These are phyloP conservation scores for Hippocampus comes DNA, from an alignment of 2,113 vertebrate genomes.

Conservation along the genomic window DNA sequence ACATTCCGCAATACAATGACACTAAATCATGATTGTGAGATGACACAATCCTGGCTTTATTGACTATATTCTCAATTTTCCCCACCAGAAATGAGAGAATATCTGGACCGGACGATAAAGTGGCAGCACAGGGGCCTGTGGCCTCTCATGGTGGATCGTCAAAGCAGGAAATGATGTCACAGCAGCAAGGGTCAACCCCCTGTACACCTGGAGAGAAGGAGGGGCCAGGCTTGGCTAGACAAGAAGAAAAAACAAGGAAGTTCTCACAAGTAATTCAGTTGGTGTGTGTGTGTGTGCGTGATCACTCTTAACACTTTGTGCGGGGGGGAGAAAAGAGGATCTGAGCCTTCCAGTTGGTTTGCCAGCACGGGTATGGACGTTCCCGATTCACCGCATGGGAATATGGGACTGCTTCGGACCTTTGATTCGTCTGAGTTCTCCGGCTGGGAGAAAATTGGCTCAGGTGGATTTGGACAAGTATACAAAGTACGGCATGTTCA, in stretches of 20 bases:
- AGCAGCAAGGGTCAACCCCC: slow-evolving; percentile 47
- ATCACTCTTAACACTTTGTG: slow-evolving; percentile 34
- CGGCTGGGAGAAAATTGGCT: slow-evolving; percentile 95
- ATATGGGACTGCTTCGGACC: slow-evolving; percentile 86
- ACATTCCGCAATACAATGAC: slow-evolving; percentile 29
- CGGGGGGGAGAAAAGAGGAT: slow-evolving; percentile 28
- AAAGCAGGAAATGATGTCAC: slow-evolving; percentile 74
- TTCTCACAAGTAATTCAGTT: slow-evolving; percentile 50
- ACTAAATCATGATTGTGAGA: slow-evolving; percentile 35
- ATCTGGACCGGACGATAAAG: not conserved
- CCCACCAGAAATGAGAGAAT: not conserved
- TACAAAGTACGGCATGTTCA: slow-evolving; percentile 93
- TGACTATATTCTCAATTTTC: slow-evolving; percentile 16
- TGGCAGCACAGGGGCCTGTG: slow-evolving; percentile 6
- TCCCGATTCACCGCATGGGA: slow-evolving; percentile 76
- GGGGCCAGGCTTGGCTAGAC: slow-evolving; percentile 48
- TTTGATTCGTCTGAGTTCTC: slow-evolving; percentile 87
- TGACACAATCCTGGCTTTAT: slow-evolving; percentile 34
- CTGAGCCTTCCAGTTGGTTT: slow-evolving; percentile 36
- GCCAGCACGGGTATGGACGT: slow-evolving; percentile 76
- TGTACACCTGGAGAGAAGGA: slow-evolving; percentile 77
- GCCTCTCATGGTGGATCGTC: not conserved
- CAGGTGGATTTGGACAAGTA: slow-evolving; percentile 95
- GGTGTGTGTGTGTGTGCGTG: slow-evolving; percentile 19
- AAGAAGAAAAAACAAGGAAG: slow-evolving; percentile 69